Evolutionary conservation across 2,113 vertebrate species (phyloP).

Genomic region (Eretmochelys imbricata): DNA sequence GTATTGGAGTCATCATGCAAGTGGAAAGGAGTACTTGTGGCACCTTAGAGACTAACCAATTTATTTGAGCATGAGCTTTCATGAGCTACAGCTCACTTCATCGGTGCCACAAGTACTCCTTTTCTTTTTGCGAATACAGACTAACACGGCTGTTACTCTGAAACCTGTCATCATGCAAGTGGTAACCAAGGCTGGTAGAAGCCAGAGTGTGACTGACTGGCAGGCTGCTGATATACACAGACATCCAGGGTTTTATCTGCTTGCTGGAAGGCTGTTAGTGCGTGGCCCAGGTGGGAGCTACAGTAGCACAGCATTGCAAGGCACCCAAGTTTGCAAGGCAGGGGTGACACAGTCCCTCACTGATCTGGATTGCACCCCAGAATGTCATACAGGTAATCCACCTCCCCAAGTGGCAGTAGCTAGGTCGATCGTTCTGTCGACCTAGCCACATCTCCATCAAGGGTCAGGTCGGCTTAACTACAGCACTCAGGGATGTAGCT

Average conservation of each 20-base stretch:
- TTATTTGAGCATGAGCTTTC: too few relatives aligned
- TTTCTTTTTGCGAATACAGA: too few relatives aligned
- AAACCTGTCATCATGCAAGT: neutral
- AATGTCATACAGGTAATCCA: neutral
- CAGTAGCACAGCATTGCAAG: neutral
- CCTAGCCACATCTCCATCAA: neutral
- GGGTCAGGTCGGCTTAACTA: neutral
- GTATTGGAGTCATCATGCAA: neutral
- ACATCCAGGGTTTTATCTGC: neutral
- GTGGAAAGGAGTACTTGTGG: neutral
- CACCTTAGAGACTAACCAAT: too few relatives aligned
- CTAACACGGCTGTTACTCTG: too few relatives aligned
- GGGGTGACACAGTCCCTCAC: neutral
- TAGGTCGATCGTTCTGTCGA: neutral
- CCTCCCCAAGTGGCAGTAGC: neutral
- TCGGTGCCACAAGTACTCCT: too few relatives aligned
- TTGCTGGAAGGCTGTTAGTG: neutral
- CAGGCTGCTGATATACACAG: neutral
- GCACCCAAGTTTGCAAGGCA: neutral
- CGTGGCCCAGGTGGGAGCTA: neutral
- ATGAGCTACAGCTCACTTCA: too few relatives aligned
- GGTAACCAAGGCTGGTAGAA: neutral
- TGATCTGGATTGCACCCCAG: neutral
- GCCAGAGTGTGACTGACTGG: neutral
- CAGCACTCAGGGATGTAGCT: neutral